Evolutionary conservation across 2,888 invertebrate genomes (phyloP).

Genomic region (Palloptera scutellata): DNA sequence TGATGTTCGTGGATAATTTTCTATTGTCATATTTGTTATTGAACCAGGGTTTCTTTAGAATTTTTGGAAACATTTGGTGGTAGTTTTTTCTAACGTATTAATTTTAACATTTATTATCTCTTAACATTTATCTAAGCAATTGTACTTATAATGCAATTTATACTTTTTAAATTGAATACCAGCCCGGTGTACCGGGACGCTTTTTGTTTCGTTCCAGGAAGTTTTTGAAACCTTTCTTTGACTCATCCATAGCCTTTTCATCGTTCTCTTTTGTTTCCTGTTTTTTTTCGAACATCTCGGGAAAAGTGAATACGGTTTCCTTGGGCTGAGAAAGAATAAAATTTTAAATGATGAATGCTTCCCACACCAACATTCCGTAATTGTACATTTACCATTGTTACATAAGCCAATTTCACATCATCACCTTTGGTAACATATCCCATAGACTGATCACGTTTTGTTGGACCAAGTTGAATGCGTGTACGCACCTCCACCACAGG

Average conservation of each 20-base stretch:
- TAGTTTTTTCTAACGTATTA: no score
- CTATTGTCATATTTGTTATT: no score
- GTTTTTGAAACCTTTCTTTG: slow-evolving; percentile 69
- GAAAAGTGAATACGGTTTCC: slow-evolving; percentile 77
- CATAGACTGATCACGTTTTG: slow-evolving; percentile 68
- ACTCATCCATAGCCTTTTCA: slow-evolving; percentile 71
- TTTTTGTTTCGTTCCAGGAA: slow-evolving; percentile 73
- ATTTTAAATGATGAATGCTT: not conserved
- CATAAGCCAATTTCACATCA: slow-evolving; percentile 82
- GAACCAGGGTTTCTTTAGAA: no score
- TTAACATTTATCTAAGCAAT: slow-evolving; percentile 21
- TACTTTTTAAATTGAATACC: slow-evolving; percentile 73
- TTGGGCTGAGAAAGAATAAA: slow-evolving; percentile 71
- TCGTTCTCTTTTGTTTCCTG: slow-evolving; percentile 67
- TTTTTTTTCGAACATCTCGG: slow-evolving; percentile 72
- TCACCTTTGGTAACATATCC: slow-evolving; percentile 82
- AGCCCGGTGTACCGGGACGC: slow-evolving; percentile 77
- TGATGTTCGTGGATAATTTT: no score
- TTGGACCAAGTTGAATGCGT: slow-evolving; percentile 75
- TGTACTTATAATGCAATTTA: slow-evolving; percentile 33
- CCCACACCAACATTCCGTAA: not conserved
- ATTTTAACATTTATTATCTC: slow-evolving; percentile 20
- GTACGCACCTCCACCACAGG: slow-evolving; percentile 81
- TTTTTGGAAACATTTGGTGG: slow-evolving; percentile 12
- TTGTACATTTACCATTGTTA: slow-evolving; percentile 72